Conservation (phyloP, 2,113 vertebrate species). For the Phyllostomus hastatus region DNA sequence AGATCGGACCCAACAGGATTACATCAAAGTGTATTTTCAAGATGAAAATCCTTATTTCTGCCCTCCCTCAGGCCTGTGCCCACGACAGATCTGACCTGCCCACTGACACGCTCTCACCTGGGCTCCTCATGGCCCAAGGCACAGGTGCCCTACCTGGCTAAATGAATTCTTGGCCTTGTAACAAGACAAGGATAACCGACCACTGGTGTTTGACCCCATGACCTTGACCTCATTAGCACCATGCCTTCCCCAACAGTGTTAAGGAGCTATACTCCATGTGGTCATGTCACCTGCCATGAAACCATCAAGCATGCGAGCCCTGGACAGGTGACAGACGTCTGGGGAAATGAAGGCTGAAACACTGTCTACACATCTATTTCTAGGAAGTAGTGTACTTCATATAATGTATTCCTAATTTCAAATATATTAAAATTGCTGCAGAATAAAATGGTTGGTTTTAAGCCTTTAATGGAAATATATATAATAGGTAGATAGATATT, state of each 20-base stretch:
- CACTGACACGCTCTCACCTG: neutral
- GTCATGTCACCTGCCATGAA: neutral
- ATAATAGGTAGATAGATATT: neutral
- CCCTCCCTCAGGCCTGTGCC: neutral
- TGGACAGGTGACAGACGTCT: neutral
- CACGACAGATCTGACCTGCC: neutral
- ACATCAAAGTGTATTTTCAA: constrained; percentile 43
- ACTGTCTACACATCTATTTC: neutral
- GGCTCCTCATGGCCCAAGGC: neutral
- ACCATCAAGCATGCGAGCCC: neutral
- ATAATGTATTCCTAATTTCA: neutral
- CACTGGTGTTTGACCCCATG: neutral
- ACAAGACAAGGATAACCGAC: neutral
- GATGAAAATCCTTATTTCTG: constrained; percentile 64
- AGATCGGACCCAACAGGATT: neutral
- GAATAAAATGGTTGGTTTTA: neutral
- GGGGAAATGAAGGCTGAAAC: neutral
- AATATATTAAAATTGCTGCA: neutral
- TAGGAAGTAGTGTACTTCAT: neutral
- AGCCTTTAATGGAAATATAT: neutral
- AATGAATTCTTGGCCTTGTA: neutral
- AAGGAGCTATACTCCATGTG: neutral
- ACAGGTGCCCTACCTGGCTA: neutral
- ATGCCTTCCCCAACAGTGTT: neutral
- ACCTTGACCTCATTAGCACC: neutral